A percentile compares a stretch with the other conserved stretches of the same genome.
Evolutionary conservation across 2,797 vertebrate genomes (phyloP).

Genomic region (Peromyscus eremicus): DNA sequence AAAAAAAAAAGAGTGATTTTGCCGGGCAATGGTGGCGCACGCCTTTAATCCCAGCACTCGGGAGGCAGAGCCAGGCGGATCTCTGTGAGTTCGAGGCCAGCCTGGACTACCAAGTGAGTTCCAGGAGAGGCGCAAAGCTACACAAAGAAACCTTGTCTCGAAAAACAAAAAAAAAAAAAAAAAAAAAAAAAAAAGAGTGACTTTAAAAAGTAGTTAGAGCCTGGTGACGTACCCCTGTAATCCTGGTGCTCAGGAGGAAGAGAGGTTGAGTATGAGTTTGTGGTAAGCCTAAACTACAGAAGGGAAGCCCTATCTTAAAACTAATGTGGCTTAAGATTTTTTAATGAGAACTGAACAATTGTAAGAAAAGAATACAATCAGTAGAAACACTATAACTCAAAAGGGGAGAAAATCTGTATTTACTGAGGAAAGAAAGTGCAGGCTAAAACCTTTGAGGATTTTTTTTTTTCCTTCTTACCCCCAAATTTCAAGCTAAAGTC

Average conservation of each 20-base stretch:
- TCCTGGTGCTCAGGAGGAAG: neutral
- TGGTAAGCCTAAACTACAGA: neutral
- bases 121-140: too few species aligned
- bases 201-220: constrained; percentile 3
- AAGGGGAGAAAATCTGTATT: neutral
- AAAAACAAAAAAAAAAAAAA: neutral
- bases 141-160: too few species aligned
- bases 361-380: constrained; percentile 16
- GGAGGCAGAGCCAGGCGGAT: too few species aligned
- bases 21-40: too few species aligned
- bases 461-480: neutral
- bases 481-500: constrained; percentile 16
- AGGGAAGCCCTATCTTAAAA: neutral
- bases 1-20: too few species aligned
- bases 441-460: constrained; percentile 5
- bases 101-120: too few species aligned
- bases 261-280: neutral
- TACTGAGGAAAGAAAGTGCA: constrained; percentile 35
- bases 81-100: too few species aligned
- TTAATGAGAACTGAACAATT: constrained; percentile 41
- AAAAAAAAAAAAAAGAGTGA: neutral
- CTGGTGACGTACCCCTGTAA: neutral
- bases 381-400: neutral
- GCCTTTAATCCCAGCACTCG: too few species aligned
- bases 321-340: constrained; percentile 1